Evolutionary conservation across 2,888 invertebrate species (phyloP).

Genomic region (Nomada goodeniana): DNA sequence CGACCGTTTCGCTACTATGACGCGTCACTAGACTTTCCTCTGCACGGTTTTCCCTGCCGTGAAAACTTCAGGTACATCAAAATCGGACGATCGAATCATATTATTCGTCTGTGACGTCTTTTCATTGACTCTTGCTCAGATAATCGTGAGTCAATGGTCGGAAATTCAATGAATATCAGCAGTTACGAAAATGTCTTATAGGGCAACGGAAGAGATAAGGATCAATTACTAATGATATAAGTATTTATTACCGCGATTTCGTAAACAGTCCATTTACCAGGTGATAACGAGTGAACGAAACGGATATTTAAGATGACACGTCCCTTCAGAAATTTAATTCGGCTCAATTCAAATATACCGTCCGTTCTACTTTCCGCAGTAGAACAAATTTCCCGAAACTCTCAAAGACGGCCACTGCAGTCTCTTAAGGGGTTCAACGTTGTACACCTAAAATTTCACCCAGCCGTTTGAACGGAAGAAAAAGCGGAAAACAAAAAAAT

Average conservation of each 20-base stretch:
- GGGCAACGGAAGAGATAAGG: not conserved
- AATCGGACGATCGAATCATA: too few species aligned
- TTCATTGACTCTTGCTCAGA: not conserved
- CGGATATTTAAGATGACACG: too few species aligned
- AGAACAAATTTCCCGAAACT: too few species aligned
- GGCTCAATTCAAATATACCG: too few species aligned
- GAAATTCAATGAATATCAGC: not conserved
- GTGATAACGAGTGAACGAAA: too few species aligned
- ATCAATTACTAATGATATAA: conserved; percentile 23
- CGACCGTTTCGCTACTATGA: not conserved
- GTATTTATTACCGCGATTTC: not conserved
- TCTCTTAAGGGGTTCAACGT: too few species aligned
- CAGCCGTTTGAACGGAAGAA: conserved; percentile 2
- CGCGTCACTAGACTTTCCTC: not conserved
- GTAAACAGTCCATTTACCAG: not conserved
- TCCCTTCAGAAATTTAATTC: too few species aligned
- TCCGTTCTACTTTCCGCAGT: too few species aligned
- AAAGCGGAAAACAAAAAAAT: conserved; percentile 27
- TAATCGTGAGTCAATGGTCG: conserved; percentile 5
- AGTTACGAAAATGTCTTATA: conserved; percentile 21
- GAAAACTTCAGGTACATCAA: conserved; percentile 6
- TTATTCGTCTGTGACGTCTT: not conserved
- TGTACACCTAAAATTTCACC: not conserved
- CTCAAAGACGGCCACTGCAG: too few species aligned
- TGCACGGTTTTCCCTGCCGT: conserved; percentile 10